Percentiles rank a stretch among this genome's conserved stretches.
Evolutionary conservation across 2,113 vertebrate species (phyloP).

Genomic region (Clinocottus analis): DNA sequence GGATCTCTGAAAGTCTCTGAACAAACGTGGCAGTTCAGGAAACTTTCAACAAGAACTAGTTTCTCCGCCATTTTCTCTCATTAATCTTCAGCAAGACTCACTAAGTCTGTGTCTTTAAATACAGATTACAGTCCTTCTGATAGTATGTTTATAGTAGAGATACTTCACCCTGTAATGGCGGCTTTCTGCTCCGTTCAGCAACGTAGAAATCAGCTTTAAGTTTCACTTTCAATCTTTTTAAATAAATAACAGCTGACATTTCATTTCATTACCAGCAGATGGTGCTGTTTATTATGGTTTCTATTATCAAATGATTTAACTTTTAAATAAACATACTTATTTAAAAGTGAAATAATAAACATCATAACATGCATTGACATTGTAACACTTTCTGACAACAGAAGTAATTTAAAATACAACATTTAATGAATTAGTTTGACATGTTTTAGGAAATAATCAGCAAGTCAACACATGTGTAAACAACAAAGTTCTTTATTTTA

Average conservation of each 20-base stretch:
- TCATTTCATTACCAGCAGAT: not conserved
- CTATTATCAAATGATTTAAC: not conserved
- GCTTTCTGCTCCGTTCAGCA: not conserved
- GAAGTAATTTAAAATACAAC: not conserved
- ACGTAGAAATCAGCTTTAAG: not conserved
- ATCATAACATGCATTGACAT: not conserved
- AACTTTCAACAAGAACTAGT: no score
- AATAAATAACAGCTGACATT: not conserved
- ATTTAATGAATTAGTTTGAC: not conserved
- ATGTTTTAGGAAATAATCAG: not conserved
- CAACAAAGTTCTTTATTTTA: not conserved
- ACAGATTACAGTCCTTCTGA: not conserved
- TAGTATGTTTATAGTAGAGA: not conserved
- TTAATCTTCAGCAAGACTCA: conserved; percentile 3
- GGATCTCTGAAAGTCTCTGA: no score
- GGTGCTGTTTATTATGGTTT: not conserved
- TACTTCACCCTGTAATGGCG: not conserved
- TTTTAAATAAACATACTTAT: no score
- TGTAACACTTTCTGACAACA: not conserved
- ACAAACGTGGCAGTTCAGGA: no score
- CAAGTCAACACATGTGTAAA: no score
- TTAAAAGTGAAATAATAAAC: not conserved
- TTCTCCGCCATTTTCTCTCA: no score
- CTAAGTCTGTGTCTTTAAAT: not conserved
- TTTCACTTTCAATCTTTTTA: not conserved